These are phyloP conservation scores for Choloepus hoffmanni DNA, from an alignment of 2,113 vertebrate genomes.

Conservation along the genomic window DNA sequence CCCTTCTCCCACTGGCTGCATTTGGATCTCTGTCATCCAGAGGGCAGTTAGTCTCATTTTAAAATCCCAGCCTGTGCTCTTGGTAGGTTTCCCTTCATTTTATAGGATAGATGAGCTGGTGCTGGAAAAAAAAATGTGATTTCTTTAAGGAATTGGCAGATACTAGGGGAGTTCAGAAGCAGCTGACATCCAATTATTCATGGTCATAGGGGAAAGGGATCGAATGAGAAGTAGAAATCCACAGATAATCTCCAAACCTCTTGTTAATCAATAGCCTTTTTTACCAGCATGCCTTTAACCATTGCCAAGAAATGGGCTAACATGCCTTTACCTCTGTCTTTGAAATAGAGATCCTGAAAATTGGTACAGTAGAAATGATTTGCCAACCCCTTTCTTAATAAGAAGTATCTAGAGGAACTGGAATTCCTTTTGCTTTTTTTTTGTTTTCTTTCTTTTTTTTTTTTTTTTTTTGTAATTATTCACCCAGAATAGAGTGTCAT, in stretches of 20 bases:
- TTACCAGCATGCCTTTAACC: background rate
- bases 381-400: background rate
- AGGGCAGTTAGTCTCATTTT: background rate
- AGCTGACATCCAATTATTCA: conserved; percentile 43
- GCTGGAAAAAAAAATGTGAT: conserved; percentile 39
- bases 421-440: background rate
- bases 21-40: background rate
- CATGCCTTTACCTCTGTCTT: background rate
- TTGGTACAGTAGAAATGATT: background rate
- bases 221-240: conserved; percentile 30
- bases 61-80: background rate
- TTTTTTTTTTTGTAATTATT: background rate
- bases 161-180: background rate
- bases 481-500: background rate
- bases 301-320: background rate
- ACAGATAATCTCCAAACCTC: background rate
- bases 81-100: background rate
- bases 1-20: accelerated
- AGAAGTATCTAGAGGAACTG: background rate
- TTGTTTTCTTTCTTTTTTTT: no score
- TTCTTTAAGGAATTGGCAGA: conserved; percentile 50
- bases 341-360: background rate
- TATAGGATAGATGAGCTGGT: conserved; percentile 13
- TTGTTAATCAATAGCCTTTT: background rate
- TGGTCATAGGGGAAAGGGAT: background rate